Percentiles rank a stretch among this genome's conserved stretches.
Evolutionary conservation across 2,888 invertebrate genomes (phyloP).

Genomic region (Entomobrya multifasciata): DNA sequence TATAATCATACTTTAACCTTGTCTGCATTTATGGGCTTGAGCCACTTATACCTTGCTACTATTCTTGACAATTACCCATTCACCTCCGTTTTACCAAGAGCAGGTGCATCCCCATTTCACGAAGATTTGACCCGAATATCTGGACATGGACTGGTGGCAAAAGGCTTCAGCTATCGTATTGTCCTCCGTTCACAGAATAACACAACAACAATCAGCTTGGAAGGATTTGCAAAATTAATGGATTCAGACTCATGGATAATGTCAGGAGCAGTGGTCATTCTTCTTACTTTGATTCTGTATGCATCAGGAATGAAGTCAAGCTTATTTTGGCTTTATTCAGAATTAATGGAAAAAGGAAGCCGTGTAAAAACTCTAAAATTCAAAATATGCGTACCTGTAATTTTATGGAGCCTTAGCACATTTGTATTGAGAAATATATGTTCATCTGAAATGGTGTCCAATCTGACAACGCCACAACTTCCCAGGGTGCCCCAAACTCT

Average conservation of each 20-base stretch:
- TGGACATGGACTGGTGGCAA: conserved; percentile 48
- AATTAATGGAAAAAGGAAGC: conserved; percentile 45
- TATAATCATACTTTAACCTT: conserved; percentile 40
- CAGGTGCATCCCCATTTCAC: background rate
- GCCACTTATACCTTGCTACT: conserved; percentile 42
- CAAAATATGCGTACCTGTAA: background rate
- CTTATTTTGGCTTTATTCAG: conserved; percentile 55
- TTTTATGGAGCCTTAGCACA: conserved; percentile 50
- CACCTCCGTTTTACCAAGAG: background rate
- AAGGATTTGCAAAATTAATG: background rate
- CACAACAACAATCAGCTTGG: background rate
- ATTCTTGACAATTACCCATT: background rate
- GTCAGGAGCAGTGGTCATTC: background rate
- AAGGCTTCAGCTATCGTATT: conserved; percentile 46
- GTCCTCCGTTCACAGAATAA: conserved; percentile 35
- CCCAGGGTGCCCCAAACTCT: conserved; percentile 44
- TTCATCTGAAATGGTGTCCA: conserved; percentile 53
- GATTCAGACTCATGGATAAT: background rate
- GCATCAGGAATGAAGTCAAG: conserved; percentile 29
- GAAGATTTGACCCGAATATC: background rate
- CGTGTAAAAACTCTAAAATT: background rate
- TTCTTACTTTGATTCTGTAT: background rate
- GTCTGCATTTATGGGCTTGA: conserved; percentile 14
- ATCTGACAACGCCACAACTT: conserved; percentile 18
- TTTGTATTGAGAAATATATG: conserved; percentile 52